Evolutionary conservation across 2,888 invertebrate genomes (phyloP), one percentile per base, ranked within the genome.

Genomic region (Cataglyphis livida): DNA sequence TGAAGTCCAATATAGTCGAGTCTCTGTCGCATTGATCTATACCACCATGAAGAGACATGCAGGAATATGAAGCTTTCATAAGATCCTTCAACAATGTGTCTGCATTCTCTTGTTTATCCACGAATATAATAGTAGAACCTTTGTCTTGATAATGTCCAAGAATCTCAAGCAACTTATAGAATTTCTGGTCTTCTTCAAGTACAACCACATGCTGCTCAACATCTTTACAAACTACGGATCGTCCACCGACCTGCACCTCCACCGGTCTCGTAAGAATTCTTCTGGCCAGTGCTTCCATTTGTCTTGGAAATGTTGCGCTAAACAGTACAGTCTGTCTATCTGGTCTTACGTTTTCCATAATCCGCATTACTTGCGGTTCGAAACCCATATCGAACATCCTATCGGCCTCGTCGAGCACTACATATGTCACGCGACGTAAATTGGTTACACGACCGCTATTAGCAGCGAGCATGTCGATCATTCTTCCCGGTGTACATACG

Each of bases 321-420:
- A 99, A 99, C 97, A 99, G 98, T 18, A 99, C 99, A 0, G 99
- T 99, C 95, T 99, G 99, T 70, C 99, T 95, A 94, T 99, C 99
- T 0, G 99, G 99, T 38, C 99, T 96, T 0, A 99, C 97, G 94
- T 99, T 99, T 94, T 99, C 99, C 90, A 99, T 98, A 81, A 99
- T 99, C 91, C 98, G 96, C 98, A 99, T 99, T 6, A 98, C 98
- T 96, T 99, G 99, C 0, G 99, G 99, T 95, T 99, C 99, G 94
- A 99, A 99, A 25, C 99, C 99, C 99, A 99, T 99, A 94, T 99
- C 99, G 94, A 99, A 99, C 99, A 99, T 99, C 61, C 99, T 96
- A 95, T 99, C 99, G 0, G 99, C 99, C 95, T 99, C 99, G 94
- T 99, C 99, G 54, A 99, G 95, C 0, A 99, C 99, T 62, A 99